Base-by-base conservation (phyloP, 2,888 invertebrate species). In the Epirrita christyi region DNA sequence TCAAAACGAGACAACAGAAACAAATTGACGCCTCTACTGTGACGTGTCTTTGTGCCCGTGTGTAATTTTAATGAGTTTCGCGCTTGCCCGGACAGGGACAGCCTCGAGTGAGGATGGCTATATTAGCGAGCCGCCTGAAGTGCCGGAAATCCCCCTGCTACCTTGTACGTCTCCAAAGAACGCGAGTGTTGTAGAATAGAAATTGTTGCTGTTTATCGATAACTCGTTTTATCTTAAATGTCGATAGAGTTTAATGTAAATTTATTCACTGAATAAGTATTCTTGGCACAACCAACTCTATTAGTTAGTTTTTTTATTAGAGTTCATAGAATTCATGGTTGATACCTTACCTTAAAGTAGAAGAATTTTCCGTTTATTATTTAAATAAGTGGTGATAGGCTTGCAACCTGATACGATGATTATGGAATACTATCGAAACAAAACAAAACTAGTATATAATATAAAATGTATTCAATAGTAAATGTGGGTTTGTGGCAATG, bases 21-120 rank as follows among this genome's bases (percentile, higher is more conserved):
- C 37, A 45, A 51, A 43, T 44, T 45, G 50, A 44, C 40, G 14
- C 38, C 13, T 38, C 1, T 14, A n/a, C 58, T 63, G 76, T 21
- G 44, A 53, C 59, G 28, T 50, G 54, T 54, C 76, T 83, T 82
- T 80, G 78, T 79, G 71, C 73, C 75, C 75, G 78, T 81, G 82
- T 84, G 84, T 89, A 88, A 88, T 88, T 89, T 90, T 88, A 90
- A 91, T 88, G 90, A 90, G 88, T 88, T 89, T 88, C 80, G 78
- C 84, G 81, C 82, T 80, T 81, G 84, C 77, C 81, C 75, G 67
- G 63, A 55, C 66, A 67, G 73, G 78, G 80, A 78, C 82, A 74
- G 83, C 81, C 79, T 68, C 76, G 72, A 82, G 82, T 81, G 78
- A 83, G 85, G 80, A 83, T 76, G 72, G 77, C 81, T 81, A 79